Evolutionary conservation across 1,140 invertebrate species (phyloP).

Genomic region (Physella acuta): DNA sequence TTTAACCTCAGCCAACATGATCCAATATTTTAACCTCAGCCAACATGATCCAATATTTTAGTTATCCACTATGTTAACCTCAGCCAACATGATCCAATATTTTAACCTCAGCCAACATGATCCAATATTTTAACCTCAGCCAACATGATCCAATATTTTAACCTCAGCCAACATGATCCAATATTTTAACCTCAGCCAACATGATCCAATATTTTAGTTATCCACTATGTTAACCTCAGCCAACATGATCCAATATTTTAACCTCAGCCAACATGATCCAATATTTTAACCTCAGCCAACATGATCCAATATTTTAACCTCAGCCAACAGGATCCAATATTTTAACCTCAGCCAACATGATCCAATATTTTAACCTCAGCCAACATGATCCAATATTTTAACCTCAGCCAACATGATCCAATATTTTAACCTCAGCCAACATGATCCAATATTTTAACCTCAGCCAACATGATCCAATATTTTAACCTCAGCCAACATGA

Average conservation of each 20-base stretch:
- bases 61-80: no score
- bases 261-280: constrained; percentile 76
- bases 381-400: constrained; percentile 76
- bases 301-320: constrained; percentile 78
- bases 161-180: constrained; percentile 76
- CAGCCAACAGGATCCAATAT: constrained; percentile 77
- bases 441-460: constrained; percentile 78
- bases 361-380: constrained; percentile 74
- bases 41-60: constrained; percentile 76
- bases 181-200: constrained; percentile 68
- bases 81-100: constrained; percentile 77
- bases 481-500: constrained; percentile 74
- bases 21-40: constrained; percentile 74
- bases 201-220: no score
- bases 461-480: constrained; percentile 77
- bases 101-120: constrained; percentile 74
- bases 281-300: constrained; percentile 68
- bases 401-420: constrained; percentile 76
- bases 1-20: constrained; percentile 74
- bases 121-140: constrained; percentile 74
- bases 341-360: constrained; percentile 74
- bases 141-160: constrained; percentile 76
- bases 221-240: no score
- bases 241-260: constrained; percentile 76
- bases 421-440: constrained; percentile 68